Evolutionary conservation across 2,113 vertebrate genomes (phyloP).

Genomic region (Albula glossodonta): DNA sequence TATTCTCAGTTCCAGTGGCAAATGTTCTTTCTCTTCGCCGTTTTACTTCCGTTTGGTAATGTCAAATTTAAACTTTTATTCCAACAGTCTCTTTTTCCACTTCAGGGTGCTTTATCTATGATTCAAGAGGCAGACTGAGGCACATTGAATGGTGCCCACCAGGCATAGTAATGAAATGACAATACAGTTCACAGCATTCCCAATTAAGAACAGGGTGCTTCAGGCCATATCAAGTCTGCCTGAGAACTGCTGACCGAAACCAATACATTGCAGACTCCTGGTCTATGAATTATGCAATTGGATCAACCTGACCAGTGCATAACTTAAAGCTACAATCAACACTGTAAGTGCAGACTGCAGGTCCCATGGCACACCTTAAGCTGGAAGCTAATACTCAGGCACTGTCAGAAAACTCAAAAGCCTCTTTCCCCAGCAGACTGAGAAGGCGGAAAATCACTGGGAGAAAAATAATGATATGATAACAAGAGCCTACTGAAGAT

Average conservation of each 20-base stretch:
- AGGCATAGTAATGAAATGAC: background rate
- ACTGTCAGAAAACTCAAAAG: no score
- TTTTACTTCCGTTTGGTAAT: background rate
- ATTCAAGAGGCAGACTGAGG: background rate
- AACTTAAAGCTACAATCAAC: background rate
- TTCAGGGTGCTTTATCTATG: background rate
- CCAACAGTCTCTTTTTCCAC: background rate
- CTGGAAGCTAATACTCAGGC: no score
- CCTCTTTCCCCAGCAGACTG: no score
- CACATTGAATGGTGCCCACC: background rate
- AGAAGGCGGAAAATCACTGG: no score
- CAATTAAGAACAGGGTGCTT: background rate
- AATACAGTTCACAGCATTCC: background rate
- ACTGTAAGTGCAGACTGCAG: background rate
- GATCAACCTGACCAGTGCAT: background rate
- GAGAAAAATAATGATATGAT: no score
- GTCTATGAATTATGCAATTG: background rate
- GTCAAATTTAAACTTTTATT: background rate
- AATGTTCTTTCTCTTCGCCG: background rate
- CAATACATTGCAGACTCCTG: background rate
- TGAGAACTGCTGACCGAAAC: background rate
- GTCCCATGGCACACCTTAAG: no score
- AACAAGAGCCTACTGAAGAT: no score
- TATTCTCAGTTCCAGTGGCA: background rate
- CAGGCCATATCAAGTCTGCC: background rate